Base-by-base conservation (phyloP, 1,140 invertebrate genomes). In the Trissolcus basalis region DNA sequence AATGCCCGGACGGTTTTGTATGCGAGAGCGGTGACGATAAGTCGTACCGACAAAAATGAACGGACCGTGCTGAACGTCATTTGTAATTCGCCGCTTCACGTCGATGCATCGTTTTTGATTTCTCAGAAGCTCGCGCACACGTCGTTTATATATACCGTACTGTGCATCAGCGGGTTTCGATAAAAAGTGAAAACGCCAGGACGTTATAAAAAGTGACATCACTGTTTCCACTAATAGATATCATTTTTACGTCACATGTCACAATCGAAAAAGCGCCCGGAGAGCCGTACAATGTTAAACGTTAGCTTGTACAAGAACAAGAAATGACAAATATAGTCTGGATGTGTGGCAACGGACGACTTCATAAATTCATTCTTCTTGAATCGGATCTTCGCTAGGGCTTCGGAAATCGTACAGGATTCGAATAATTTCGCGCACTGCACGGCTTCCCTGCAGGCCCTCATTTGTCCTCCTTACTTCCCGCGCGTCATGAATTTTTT, bases 351-450 rank as follows among this genome's bases (percentile, higher is more conserved):
- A 71, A 74, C 65, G 59, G 47, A 80, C 55, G 73, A 69, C 70
- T 77, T 77, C 47, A 59, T 78, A 58, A 73, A 73, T 74, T 76
- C 77, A 77, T 67, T 65, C 61, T 63, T 73, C 53, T 74, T 56
- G 78, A 75, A 79, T 82, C 81, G 76, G 75, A 81, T 80, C 81
- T 78, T 61, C 77, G 54, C 80, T 86, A 87, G 43, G 85, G 86
- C 85, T 87, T 87, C 86, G 56, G 86, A 87, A 87, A 87, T 87
- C 86, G 86, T 87, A 87, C 80, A 86, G 85, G 77, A 87, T 85
- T 85, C 83, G 85, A 85, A 87, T 87, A 87, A 87, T 87, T 87
- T 87, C 78, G 78, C 78, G 53, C 74, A 13, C 78, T 45, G 64
- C 77, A 69, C 54, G 85, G 85, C 81, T 87, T 86, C 85, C 35